Conservation (phyloP, 2,113 vertebrate species). For the Hystrix brachyura region DNA sequence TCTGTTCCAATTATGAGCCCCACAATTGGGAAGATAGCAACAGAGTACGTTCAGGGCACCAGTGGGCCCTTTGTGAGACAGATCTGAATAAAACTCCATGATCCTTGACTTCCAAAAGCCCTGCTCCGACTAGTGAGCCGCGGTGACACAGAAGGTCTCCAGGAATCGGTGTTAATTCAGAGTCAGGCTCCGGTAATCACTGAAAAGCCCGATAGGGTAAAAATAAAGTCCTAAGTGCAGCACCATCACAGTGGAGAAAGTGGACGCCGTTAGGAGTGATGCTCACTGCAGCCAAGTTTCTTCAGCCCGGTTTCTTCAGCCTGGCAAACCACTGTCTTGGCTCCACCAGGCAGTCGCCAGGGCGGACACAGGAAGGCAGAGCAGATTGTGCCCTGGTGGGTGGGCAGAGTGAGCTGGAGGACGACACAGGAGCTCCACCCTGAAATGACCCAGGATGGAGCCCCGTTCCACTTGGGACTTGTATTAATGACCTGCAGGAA, state of each 20-base stretch:
- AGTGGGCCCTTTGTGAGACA: neutral
- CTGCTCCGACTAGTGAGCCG: neutral
- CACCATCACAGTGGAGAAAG: too few relatives aligned
- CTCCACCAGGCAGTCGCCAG: rapidly evolving
- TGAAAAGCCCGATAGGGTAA: neutral
- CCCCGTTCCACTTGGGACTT: neutral
- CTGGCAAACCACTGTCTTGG: neutral
- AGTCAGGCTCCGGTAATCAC: neutral
- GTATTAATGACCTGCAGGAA: neutral
- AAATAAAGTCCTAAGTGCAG: neutral
- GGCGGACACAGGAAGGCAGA: rapidly evolving
- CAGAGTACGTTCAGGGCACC: neutral
- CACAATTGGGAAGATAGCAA: neutral
- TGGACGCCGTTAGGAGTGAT: rapidly evolving
- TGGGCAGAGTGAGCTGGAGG: too few relatives aligned
- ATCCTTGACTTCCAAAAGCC: neutral
- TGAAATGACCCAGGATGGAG: neutral
- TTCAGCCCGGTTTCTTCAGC: neutral
- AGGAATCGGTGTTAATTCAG: neutral
- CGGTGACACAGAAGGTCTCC: neutral
- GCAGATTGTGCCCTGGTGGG: rapidly evolving
- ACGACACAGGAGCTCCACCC: neutral
- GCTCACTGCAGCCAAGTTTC: neutral
- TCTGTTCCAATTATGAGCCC: neutral
- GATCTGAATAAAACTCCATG: neutral